Evolutionary conservation across 1,140 invertebrate species (phyloP).

Genomic region (Psix sp.): DNA sequence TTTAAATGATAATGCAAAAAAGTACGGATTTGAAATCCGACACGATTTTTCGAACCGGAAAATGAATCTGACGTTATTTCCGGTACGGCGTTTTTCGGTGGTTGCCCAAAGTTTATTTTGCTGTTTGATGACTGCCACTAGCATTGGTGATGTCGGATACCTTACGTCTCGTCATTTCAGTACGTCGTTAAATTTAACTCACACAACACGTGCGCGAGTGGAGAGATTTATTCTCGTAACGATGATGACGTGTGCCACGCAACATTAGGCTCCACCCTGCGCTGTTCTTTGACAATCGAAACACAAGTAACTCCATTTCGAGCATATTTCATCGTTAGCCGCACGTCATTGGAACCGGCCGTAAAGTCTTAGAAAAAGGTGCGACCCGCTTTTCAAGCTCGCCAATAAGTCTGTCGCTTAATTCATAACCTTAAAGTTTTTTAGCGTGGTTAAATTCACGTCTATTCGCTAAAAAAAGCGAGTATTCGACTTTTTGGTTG

Average conservation of each 20-base stretch:
- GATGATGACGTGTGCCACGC: slow-evolving; percentile 56
- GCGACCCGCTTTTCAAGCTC: too few relatives aligned
- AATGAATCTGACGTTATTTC: slow-evolving; percentile 19
- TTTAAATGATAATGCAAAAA: too few relatives aligned
- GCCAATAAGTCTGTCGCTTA: too few relatives aligned
- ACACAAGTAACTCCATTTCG: slow-evolving; percentile 35
- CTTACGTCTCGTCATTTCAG: slow-evolving; percentile 59
- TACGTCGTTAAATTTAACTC: slow-evolving; percentile 53
- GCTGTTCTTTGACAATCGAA: slow-evolving; percentile 51
- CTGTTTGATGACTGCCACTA: slow-evolving; percentile 49
- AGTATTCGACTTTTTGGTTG: too few relatives aligned
- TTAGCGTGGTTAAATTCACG: too few relatives aligned
- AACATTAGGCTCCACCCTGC: slow-evolving; percentile 46
- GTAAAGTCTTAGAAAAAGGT: too few relatives aligned
- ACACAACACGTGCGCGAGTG: slow-evolving; percentile 49
- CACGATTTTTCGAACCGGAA: slow-evolving; percentile 19
- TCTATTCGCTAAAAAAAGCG: too few relatives aligned
- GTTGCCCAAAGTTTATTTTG: slow-evolving; percentile 48
- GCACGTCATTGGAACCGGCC: slow-evolving; percentile 2
- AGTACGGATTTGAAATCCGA: too few relatives aligned
- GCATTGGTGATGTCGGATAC: slow-evolving; percentile 57
- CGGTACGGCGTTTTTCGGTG: slow-evolving; percentile 27
- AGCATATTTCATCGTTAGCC: slow-evolving; percentile 34
- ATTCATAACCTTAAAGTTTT: too few relatives aligned
- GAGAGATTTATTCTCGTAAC: slow-evolving; percentile 59